Evolutionary conservation across 2,113 vertebrate genomes (phyloP), one percentile per base, ranked within the genome.

Genomic region (Clarias gariepinus): DNA sequence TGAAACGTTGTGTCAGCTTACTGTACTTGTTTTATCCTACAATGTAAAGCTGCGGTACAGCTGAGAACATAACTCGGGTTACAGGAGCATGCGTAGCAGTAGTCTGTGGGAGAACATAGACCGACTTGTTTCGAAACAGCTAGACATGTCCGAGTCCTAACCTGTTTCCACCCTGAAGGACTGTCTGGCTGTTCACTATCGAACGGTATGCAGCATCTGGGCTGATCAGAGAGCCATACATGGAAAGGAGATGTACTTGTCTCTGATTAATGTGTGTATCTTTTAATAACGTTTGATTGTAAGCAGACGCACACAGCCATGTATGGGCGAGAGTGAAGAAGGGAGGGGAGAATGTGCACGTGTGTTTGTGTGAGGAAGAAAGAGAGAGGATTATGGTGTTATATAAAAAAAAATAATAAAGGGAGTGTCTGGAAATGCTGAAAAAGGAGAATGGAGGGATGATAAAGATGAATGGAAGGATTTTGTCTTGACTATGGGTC

Each of bases 181-280:
- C n/a, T 61, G 57, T 69, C 71, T 74, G 74, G 83, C 88, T 90
- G 87, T 90, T 88, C 83, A n/a, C 86, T 87, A 82, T 58, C 86
- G 83, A 81, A 80, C 4, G 76, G 71, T 83, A 85, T 86, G 83
- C 52, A 55, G 60, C 25, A 57, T 85, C 15, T 36, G 55, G 77
- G 83, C 82, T 36, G 82, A 81, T 82, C 86, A 87, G 87, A 94
- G 87, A 87, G 92, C 95, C 95, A 93, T 95, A 95, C 92, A 95
- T 92, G 95, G 94, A 90, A 89, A 92, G 89, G 88, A 91, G 93
- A 91, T 87, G 90, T 89, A 88, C 90, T 87, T 89, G 90, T 77
- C 87, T 85, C 87, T 93, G 93, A 94, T 94, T 94, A 93, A 95
- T 93, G 91, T 91, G 92, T 87, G 91, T 89, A 92, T 95, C 92